These are phyloP conservation scores for Megaleporinus macrocephalus DNA, from an alignment of 2,113 vertebrate genomes.

Conservation along the genomic window DNA sequence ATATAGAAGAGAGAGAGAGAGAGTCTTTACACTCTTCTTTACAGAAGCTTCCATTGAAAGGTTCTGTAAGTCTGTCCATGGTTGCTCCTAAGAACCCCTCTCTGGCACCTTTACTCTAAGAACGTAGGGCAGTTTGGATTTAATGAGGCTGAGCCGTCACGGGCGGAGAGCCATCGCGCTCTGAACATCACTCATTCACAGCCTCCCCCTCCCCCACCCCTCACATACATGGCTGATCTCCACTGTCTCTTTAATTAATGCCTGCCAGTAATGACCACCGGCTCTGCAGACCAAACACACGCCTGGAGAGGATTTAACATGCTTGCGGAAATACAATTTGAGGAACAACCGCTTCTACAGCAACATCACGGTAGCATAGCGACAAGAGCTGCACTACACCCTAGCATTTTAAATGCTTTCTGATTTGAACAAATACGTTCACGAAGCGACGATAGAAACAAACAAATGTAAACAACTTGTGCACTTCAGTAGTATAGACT, in stretches of 20 bases:
- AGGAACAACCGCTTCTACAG: neutral
- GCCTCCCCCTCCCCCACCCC: neutral
- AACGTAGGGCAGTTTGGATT: constrained; percentile 30
- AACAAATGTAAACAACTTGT: neutral
- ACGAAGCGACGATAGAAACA: constrained; percentile 3
- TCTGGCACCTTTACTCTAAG: neutral
- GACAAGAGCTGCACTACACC: neutral
- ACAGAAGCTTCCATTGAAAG: too few species aligned
- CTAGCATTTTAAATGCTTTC: neutral
- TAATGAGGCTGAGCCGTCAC: constrained; percentile 53
- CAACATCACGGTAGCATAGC: neutral
- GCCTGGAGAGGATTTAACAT: neutral
- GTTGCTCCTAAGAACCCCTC: neutral
- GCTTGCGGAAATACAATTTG: neutral
- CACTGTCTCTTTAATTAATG: constrained; percentile 33
- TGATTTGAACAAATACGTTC: neutral
- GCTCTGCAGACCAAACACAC: neutral
- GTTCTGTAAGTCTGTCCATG: neutral
- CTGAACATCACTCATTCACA: constrained; percentile 34
- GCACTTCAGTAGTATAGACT: neutral
- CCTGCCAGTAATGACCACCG: constrained; percentile 29
- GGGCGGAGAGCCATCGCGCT: constrained; percentile 24
- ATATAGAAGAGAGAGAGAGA: constrained; percentile 29
- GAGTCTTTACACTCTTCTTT: neutral
- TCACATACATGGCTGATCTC: constrained; percentile 14